These are phyloP conservation scores for Florisuga fusca DNA, from an alignment of 2,797 vertebrate species.

Conservation along the genomic window DNA sequence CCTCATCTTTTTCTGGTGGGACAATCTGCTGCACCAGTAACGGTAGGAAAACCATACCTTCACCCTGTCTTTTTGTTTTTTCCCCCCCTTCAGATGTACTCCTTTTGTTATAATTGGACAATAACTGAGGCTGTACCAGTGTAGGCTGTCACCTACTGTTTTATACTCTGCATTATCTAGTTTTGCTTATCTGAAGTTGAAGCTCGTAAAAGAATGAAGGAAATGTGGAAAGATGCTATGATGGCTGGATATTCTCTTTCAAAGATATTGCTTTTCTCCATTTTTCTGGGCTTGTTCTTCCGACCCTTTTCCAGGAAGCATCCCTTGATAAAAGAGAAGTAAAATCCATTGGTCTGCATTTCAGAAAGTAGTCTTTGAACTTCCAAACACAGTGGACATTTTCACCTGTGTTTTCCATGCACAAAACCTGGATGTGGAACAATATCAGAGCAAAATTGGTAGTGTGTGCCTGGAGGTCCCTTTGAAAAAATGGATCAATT, in stretches of 20 bases:
- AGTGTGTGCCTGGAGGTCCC: not conserved
- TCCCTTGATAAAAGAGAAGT: not conserved
- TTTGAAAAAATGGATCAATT: constrained; percentile 6
- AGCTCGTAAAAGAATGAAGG: not conserved
- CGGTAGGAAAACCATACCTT: not conserved
- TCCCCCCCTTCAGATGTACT: not conserved
- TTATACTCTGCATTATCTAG: not conserved
- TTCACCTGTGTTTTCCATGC: constrained; percentile 15
- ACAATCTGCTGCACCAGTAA: not conserved
- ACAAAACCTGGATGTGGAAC: constrained; percentile 9
- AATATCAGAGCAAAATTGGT: constrained; percentile 10
- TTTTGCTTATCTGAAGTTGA: not conserved
- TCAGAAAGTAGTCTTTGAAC: constrained; percentile 25
- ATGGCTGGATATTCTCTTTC: not conserved
- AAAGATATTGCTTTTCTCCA: not conserved
- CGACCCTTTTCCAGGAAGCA: not conserved
- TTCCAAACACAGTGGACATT: constrained; percentile 10
- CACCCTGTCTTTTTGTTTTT: not conserved
- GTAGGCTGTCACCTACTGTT: not conserved
- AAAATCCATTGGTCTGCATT: not conserved
- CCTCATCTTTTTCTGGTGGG: not conserved
- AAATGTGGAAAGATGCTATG: not conserved
- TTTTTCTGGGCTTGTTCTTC: not conserved
- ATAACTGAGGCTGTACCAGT: not conserved
- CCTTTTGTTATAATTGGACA: not conserved